phyloP scores from a whole-genome alignment of 2,113 vertebrate species.

The Alethe diademata region DNA sequence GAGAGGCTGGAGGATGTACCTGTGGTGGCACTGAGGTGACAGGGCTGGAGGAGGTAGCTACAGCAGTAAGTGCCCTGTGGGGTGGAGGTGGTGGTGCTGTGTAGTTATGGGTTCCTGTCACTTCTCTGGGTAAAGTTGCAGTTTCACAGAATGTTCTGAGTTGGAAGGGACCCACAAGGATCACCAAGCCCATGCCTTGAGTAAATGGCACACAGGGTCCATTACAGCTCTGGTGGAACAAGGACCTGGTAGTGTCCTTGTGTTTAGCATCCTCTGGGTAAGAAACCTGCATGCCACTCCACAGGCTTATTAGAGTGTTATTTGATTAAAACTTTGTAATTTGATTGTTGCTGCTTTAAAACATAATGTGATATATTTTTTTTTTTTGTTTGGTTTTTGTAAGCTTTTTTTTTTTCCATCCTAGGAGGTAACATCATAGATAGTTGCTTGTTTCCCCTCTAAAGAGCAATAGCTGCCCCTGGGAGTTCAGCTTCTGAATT shows the following conservation, averaged over 20 bases:
- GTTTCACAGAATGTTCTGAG: not conserved
- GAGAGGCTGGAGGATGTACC: accelerated
- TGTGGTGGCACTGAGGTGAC: accelerated
- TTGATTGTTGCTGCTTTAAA: not conserved
- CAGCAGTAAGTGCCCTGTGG: accelerated
- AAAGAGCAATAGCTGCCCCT: not conserved
- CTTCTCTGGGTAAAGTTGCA: no score
- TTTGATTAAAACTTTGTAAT: not conserved
- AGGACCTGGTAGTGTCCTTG: not conserved
- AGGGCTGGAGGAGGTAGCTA: accelerated
- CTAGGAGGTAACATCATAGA: not conserved
- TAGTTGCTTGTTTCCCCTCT: not conserved
- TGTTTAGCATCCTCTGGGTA: not conserved
- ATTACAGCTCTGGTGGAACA: accelerated
- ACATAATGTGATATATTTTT: no score
- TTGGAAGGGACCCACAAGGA: not conserved
- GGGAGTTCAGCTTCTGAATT: not conserved
- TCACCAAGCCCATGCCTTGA: accelerated
- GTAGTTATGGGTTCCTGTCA: accelerated
- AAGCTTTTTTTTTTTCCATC: accelerated
- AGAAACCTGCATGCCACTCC: not conserved
- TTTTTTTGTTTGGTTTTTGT: not conserved
- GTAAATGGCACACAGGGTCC: not conserved
- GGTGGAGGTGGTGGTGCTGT: not conserved
- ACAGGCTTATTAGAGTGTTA: not conserved